phyloP scores from a whole-genome alignment of 2,797 vertebrate genomes.

The Fistularia tabacaria region DNA sequence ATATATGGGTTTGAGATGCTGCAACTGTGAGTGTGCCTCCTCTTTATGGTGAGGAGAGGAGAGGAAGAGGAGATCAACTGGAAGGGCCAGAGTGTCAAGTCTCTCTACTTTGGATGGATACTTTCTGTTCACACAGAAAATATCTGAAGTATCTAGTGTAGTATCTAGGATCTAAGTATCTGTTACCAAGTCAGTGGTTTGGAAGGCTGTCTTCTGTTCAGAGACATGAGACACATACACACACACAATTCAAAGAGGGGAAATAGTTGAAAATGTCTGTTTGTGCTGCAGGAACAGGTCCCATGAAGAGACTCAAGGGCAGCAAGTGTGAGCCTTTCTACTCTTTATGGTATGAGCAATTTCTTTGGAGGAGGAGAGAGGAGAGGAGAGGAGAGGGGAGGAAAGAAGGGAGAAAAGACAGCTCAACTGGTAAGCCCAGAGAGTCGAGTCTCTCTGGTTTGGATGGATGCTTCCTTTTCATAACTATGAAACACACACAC shows the following conservation, averaged over 20 bases:
- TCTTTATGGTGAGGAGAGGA: slow-evolving; percentile 45
- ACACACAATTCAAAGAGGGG: neutral
- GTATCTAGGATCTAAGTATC: too few species aligned
- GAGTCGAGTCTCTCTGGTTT: slow-evolving; percentile 37
- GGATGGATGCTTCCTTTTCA: slow-evolving; percentile 12
- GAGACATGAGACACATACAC: neutral
- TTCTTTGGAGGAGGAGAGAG: neutral
- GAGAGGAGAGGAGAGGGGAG: neutral
- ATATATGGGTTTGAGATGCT: slow-evolving; percentile 61
- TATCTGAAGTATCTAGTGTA: too few species aligned
- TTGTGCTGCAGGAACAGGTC: too few species aligned
- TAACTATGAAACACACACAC: too few species aligned
- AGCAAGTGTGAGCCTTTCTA: too few species aligned
- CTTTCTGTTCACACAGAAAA: neutral
- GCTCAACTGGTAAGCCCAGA: slow-evolving; percentile 20
- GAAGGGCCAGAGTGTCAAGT: neutral
- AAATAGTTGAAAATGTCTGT: too few species aligned
- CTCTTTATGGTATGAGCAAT: too few species aligned
- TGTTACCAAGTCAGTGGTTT: too few species aligned
- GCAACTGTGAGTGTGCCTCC: slow-evolving; percentile 40
- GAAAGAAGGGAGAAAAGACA: slow-evolving; percentile 6
- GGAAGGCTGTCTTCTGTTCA: too few species aligned
- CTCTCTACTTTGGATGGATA: neutral
- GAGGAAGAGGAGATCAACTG: neutral
- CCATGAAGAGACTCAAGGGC: too few species aligned